A percentile compares a stretch with the other conserved stretches of the same genome.
phyloP scores from a whole-genome alignment of 2,797 vertebrate genomes.

The Emydoidea blandingii region DNA sequence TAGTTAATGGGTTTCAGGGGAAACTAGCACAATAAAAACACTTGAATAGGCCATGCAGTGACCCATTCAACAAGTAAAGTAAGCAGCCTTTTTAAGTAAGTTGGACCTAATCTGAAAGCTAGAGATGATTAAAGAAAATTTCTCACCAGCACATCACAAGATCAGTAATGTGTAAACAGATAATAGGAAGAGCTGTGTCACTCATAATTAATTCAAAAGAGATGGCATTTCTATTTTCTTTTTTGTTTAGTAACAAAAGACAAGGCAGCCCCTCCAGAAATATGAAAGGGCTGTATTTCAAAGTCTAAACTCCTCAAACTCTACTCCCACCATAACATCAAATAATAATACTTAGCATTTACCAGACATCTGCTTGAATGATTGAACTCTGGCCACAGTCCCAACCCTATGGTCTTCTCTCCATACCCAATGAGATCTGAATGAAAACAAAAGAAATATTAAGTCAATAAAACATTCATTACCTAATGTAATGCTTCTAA shows the following conservation, averaged over 20 bases:
- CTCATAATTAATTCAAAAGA: conserved; percentile 69
- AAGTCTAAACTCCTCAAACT: not conserved
- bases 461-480: not conserved
- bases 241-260: conserved; percentile 35
- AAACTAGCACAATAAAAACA: conserved; percentile 66
- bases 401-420: not conserved
- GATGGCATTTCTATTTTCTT: conserved; percentile 52
- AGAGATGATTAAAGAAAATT: conserved; percentile 66
- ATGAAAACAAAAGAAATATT: not conserved
- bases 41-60: conserved; percentile 71
- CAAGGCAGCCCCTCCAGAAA: conserved; percentile 27
- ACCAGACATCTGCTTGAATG: not conserved
- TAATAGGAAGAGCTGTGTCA: conserved; percentile 52
- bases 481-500: accelerated
- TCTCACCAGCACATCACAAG: conserved; percentile 59
- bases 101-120: conserved; percentile 40
- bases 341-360: not conserved
- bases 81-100: conserved; percentile 56
- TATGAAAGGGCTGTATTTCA: not conserved
- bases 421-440: not conserved
- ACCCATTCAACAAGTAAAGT: conserved; percentile 61
- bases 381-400: not conserved
- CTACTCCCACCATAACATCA: not conserved
- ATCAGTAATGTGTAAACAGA: conserved; percentile 70
- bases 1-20: conserved; percentile 62